A percentile compares a stretch with the other conserved stretches of the same genome.
phyloP scores from a whole-genome alignment of 2,113 vertebrate genomes.

The Spea bombifrons region DNA sequence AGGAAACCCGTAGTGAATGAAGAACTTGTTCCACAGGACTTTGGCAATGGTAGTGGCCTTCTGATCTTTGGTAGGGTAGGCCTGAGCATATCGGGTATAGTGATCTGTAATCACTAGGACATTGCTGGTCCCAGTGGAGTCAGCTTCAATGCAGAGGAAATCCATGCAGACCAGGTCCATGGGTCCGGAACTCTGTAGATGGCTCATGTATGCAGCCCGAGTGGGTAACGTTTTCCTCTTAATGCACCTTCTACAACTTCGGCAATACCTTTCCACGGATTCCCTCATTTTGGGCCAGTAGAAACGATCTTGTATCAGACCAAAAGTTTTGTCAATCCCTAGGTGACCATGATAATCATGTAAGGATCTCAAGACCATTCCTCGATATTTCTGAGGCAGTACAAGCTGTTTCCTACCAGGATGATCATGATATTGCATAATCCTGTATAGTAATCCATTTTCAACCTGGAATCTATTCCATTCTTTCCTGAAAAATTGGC shows the following conservation, averaged over 20 bases:
- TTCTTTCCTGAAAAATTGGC: too few relatives aligned
- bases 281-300: slow-evolving; percentile 42
- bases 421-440: too few relatives aligned
- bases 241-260: slow-evolving; percentile 16
- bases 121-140: neutral
- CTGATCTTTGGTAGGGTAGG: slow-evolving; percentile 34
- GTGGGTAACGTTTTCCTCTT: neutral
- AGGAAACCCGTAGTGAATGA: slow-evolving; percentile 45
- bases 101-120: slow-evolving; percentile 36
- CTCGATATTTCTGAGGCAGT: too few relatives aligned
- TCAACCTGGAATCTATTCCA: too few relatives aligned
- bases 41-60: slow-evolving; percentile 31
- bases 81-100: slow-evolving; percentile 22
- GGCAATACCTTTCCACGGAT: slow-evolving; percentile 14
- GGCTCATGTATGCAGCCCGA: slow-evolving; percentile 9
- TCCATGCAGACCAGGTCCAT: slow-evolving; percentile 36
- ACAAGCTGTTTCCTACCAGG: too few relatives aligned
- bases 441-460: too few relatives aligned
- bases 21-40: slow-evolving; percentile 43
- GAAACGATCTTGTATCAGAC: slow-evolving; percentile 35
- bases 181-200: neutral
- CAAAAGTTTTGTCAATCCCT: slow-evolving; percentile 36
- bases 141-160: slow-evolving; percentile 15
- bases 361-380: too few relatives aligned
- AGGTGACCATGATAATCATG: too few relatives aligned